phyloP scores from a whole-genome alignment of 2,113 vertebrate species.

The Anguilla japonica region DNA sequence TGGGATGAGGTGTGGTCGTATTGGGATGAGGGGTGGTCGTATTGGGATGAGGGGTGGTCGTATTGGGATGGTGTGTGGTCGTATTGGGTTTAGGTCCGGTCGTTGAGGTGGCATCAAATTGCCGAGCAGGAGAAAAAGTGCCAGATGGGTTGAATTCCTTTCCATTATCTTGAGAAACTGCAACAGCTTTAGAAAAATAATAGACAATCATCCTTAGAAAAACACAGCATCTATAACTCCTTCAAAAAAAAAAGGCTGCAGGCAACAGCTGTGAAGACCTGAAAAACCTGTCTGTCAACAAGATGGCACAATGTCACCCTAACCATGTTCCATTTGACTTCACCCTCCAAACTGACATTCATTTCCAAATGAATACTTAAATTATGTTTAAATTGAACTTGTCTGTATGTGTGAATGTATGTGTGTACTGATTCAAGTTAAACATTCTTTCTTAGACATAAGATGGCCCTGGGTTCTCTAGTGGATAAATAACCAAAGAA shows the following conservation, averaged over 20 bases:
- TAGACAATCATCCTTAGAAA: not conserved
- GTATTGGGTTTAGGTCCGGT: not conserved
- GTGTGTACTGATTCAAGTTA: too few species aligned
- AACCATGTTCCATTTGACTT: not conserved
- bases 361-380: not conserved
- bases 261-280: not conserved
- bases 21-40: constrained; percentile 5
- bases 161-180: not conserved
- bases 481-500: too few species aligned
- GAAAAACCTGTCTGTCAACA: not conserved
- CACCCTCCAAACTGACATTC: not conserved
- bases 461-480: too few species aligned
- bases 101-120: not conserved
- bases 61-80: not conserved
- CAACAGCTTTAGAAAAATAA: constrained; percentile 10
- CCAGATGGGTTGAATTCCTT: constrained; percentile 31
- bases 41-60: not conserved
- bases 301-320: not conserved
- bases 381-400: too few species aligned
- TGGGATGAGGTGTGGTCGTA: not conserved
- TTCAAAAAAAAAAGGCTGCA: not conserved
- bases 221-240: not conserved
- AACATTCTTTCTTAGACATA: too few species aligned
- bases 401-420: not conserved
- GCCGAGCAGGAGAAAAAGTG: constrained; percentile 18